A percentile compares a stretch with the other conserved stretches of the same genome.
Evolutionary conservation across 2,888 invertebrate genomes (phyloP).

Genomic region (Heliconius hortense): DNA sequence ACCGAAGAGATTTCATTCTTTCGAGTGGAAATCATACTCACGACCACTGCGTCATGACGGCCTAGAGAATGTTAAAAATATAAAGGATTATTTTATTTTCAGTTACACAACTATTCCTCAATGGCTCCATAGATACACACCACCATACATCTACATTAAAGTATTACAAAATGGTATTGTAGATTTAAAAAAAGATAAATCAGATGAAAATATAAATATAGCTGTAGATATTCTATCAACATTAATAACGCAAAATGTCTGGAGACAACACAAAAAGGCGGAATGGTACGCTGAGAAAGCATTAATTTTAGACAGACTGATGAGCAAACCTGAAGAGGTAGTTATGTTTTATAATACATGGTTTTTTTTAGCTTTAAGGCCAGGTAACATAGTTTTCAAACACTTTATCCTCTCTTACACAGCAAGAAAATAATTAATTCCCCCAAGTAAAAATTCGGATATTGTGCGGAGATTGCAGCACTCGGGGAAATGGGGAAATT

Average conservation of each 20-base stretch:
- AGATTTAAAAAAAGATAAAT: constrained; percentile 63
- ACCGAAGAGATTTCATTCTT: no score
- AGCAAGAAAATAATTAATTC: no score
- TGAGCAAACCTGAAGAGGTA: constrained; percentile 58
- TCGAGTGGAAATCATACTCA: no score
- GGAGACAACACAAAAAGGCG: constrained; percentile 71
- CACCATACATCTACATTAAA: constrained; percentile 70
- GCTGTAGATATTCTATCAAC: constrained; percentile 78
- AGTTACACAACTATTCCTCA: constrained; percentile 67
- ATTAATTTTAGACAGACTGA: constrained; percentile 79
- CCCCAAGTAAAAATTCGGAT: no score
- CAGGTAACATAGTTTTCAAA: no score
- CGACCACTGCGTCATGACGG: fast-evolving
- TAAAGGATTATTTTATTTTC: constrained; percentile 29
- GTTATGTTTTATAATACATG: background rate
- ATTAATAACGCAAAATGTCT: constrained; percentile 75
- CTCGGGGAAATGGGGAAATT: no score
- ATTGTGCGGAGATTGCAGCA: no score
- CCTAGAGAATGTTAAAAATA: background rate
- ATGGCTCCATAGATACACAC: constrained; percentile 83
- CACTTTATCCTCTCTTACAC: no score
- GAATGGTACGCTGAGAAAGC: constrained; percentile 84
- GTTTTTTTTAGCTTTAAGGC: no score
- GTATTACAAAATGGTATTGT: constrained; percentile 64
- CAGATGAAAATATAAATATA: constrained; percentile 49